phyloP scores from a whole-genome alignment of 2,797 vertebrate genomes.

The Acanthurus leucopareius region DNA sequence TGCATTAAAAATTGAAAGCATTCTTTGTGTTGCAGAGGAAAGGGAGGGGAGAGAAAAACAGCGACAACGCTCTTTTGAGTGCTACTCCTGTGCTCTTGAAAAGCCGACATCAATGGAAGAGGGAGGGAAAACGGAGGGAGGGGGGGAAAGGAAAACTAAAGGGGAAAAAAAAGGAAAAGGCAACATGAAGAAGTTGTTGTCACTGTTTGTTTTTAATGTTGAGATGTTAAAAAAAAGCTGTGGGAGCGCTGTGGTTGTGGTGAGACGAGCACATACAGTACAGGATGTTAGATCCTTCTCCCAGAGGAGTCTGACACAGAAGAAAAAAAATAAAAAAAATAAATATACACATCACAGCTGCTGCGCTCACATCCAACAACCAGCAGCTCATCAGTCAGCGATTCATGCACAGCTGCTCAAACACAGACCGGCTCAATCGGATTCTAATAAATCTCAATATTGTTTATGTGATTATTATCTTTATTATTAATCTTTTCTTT shows the following conservation, averaged over 20 bases:
- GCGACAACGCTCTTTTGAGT: conserved; percentile 50
- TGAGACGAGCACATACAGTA: conserved; percentile 60
- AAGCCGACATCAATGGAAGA: conserved; percentile 66
- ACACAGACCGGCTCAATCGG: neutral
- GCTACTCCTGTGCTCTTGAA: conserved; percentile 71
- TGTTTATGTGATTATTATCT: neutral
- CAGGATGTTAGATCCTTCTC: conserved; percentile 67
- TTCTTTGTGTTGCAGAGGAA: conserved; percentile 67
- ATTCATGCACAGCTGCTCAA: conserved; percentile 25
- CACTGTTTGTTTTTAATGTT: conserved; percentile 76
- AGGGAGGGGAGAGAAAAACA: conserved; percentile 32
- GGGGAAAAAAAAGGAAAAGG: conserved; percentile 3
- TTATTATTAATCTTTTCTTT: neutral
- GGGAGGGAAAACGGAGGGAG: neutral
- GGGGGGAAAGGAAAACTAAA: no score
- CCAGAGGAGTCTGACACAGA: conserved; percentile 61
- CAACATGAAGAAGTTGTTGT: conserved; percentile 72
- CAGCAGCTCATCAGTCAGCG: conserved; percentile 26
- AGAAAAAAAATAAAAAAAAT: neutral
- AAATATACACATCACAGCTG: conserved; percentile 45
- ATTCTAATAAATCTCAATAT: neutral
- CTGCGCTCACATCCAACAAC: conserved; percentile 21
- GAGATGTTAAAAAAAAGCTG: conserved; percentile 60
- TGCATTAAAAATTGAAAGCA: conserved; percentile 80
- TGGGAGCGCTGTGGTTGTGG: conserved; percentile 44